Conservation (phyloP, 1,140 invertebrate genomes). For the Nasonia longicornis region DNA sequence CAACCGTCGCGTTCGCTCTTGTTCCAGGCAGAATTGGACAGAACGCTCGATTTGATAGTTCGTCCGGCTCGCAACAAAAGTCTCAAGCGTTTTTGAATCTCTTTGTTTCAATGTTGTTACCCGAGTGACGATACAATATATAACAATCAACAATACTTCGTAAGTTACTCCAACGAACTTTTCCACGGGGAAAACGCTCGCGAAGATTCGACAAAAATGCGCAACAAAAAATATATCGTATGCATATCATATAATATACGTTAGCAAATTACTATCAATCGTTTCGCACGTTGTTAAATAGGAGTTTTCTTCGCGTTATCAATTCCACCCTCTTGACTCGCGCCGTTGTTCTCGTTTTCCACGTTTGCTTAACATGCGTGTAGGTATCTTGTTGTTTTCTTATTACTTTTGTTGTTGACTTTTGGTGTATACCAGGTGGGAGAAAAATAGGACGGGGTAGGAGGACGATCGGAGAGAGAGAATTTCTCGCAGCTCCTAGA, state of each 20-base stretch:
- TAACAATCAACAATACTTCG: constrained; percentile 41
- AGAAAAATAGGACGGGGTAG: constrained; percentile 39
- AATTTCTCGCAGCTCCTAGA: constrained; percentile 39
- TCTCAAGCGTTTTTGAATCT: constrained; percentile 26
- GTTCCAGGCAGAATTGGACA: constrained; percentile 22
- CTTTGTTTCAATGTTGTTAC: constrained; percentile 28
- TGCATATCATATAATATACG: constrained; percentile 16
- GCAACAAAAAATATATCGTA: constrained; percentile 36
- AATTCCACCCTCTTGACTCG: constrained; percentile 11
- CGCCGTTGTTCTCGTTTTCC: not conserved
- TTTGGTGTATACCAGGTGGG: constrained; percentile 25
- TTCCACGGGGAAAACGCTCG: constrained; percentile 13
- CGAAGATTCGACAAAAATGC: constrained; percentile 18
- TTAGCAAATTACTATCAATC: constrained; percentile 35
- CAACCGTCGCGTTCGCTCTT: not conserved
- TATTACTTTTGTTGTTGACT: constrained; percentile 17
- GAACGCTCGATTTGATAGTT: constrained; percentile 5
- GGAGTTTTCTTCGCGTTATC: constrained; percentile 9
- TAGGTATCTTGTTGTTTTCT: constrained; percentile 3
- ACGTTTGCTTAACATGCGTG: constrained; percentile 15
- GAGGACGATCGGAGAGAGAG: constrained; percentile 35
- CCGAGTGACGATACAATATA: constrained; percentile 6
- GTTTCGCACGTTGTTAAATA: constrained; percentile 19
- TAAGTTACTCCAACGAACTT: constrained; percentile 15
- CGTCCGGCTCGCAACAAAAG: constrained; percentile 28